Conservation (phyloP, 1,140 invertebrate genomes). For the Lasioglossum baleicum region DNA sequence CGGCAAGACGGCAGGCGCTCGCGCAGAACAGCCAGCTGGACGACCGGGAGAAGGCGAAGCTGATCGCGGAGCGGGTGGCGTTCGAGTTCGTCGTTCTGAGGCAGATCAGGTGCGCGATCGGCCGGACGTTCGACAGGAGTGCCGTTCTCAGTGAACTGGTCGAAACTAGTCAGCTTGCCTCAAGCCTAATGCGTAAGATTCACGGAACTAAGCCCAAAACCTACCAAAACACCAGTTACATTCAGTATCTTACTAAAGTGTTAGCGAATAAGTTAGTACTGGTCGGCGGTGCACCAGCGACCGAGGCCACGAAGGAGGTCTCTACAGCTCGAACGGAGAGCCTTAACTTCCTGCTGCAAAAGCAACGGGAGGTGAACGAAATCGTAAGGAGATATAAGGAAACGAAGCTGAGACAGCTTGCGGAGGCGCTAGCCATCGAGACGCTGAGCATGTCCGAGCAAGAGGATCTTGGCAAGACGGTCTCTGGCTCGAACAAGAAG, state of each 20-base stretch:
- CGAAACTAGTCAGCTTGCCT: constrained; percentile 87
- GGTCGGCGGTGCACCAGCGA: constrained; percentile 58
- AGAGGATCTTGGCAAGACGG: constrained; percentile 66
- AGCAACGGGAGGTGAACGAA: constrained; percentile 82
- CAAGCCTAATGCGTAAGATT: constrained; percentile 84
- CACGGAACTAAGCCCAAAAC: constrained; percentile 81
- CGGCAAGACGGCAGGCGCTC: constrained; percentile 82
- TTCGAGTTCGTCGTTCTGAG: constrained; percentile 86
- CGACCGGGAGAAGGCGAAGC: constrained; percentile 83
- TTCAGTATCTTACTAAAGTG: constrained; percentile 84
- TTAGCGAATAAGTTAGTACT: constrained; percentile 82
- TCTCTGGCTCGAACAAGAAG: constrained; percentile 69
- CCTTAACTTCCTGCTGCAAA: constrained; percentile 82
- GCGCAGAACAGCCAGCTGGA: constrained; percentile 84
- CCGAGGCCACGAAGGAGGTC: constrained; percentile 64
- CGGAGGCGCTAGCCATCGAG: constrained; percentile 84
- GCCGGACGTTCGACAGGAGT: constrained; percentile 65
- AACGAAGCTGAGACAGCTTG: constrained; percentile 85
- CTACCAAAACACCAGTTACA: constrained; percentile 80
- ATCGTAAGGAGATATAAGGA: constrained; percentile 84
- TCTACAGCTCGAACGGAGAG: constrained; percentile 71
- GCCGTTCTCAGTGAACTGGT: constrained; percentile 79
- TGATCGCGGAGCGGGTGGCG: constrained; percentile 87
- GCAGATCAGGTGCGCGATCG: constrained; percentile 82
- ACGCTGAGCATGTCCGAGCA: constrained; percentile 81